Evolutionary conservation across 2,797 vertebrate genomes (phyloP).

Genomic region (Sebastes hubbsi): DNA sequence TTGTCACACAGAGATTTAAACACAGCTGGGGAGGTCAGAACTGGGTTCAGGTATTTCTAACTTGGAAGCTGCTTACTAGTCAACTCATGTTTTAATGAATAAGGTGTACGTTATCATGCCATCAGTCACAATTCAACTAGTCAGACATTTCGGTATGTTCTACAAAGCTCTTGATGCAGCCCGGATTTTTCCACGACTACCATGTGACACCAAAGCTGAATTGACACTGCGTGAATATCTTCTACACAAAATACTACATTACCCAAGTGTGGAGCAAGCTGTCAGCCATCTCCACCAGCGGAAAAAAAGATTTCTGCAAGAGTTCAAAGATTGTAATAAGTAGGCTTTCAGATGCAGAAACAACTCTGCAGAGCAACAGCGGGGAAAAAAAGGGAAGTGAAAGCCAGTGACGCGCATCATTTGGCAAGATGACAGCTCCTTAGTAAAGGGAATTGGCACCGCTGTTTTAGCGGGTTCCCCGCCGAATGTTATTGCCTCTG

Average conservation of each 20-base stretch:
- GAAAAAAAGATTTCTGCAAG: conserved; percentile 13
- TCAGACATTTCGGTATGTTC: neutral
- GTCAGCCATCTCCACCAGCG: conserved; percentile 35
- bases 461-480: conserved; percentile 65
- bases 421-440: conserved; percentile 74
- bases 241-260: conserved; percentile 35
- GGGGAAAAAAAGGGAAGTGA: conserved; percentile 20
- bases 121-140: conserved; percentile 15
- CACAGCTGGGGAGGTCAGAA: neutral
- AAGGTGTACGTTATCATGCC: neutral
- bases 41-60: neutral
- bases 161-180: conserved; percentile 10
- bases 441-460: conserved; percentile 64
- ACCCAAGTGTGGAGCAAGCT: conserved; percentile 47
- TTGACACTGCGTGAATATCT: conserved; percentile 30
- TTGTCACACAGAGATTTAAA: neutral
- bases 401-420: conserved; percentile 62
- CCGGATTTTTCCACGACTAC: conserved; percentile 6
- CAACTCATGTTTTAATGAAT: neutral
- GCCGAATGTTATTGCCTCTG: conserved; percentile 63
- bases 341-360: conserved; percentile 55
- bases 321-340: conserved; percentile 66
- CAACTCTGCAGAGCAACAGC: conserved; percentile 40
- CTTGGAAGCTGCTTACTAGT: neutral
- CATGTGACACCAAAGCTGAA: conserved; percentile 27